phyloP scores from a whole-genome alignment of 2,888 invertebrate species.

The Tridacna gigas region DNA sequence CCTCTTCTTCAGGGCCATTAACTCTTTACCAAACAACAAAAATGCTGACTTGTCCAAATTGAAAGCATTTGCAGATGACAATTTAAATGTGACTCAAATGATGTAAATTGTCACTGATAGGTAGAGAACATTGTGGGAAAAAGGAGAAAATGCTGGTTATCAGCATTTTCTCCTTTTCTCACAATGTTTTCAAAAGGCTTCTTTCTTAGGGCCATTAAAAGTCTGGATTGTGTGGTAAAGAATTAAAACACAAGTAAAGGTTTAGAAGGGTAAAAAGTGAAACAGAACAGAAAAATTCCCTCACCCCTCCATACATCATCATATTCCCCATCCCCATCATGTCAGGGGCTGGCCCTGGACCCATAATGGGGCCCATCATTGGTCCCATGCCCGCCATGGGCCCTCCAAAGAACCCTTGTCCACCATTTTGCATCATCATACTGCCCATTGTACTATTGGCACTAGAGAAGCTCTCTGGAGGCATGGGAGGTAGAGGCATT shows the following conservation, averaged over 20 bases:
- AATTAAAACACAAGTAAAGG: no score
- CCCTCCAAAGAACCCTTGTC: slow-evolving; percentile 57
- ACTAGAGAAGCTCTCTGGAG: slow-evolving; percentile 16
- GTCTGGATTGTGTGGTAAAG: no score
- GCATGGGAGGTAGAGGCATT: slow-evolving; percentile 47
- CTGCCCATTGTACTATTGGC: slow-evolving; percentile 31
- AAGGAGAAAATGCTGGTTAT: not conserved
- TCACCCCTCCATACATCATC: slow-evolving; percentile 85
- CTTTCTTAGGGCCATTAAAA: no score
- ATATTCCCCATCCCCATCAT: slow-evolving; percentile 69
- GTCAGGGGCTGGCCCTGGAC: slow-evolving; percentile 73
- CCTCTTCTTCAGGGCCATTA: no score
- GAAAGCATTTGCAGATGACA: no score
- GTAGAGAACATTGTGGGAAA: slow-evolving; percentile 1
- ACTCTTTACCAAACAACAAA: no score
- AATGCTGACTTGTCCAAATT: no score
- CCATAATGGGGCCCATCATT: slow-evolving; percentile 73
- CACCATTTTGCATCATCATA: slow-evolving; percentile 66
- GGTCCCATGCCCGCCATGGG: slow-evolving; percentile 61
- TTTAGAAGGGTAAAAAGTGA: no score
- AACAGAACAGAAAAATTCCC: no score
- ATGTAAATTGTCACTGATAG: no score
- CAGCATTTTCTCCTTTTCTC: slow-evolving; percentile 3
- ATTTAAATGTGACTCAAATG: no score
- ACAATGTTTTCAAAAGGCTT: slow-evolving; percentile 3